Evolutionary conservation across 2,113 vertebrate species (phyloP).

Genomic region (Odontophorus gujanensis): DNA sequence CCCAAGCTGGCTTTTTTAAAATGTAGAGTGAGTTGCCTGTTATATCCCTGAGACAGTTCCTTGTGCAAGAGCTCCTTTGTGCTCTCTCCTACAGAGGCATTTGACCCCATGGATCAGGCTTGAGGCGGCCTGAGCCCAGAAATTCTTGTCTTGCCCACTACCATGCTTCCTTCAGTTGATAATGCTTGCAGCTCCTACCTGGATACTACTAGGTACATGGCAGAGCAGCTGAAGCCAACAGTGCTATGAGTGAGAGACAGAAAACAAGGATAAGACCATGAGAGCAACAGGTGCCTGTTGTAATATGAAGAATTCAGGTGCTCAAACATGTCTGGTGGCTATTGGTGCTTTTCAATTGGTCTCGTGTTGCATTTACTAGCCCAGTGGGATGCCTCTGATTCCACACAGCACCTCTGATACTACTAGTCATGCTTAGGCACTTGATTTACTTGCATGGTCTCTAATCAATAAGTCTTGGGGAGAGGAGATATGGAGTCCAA

Average conservation of each 20-base stretch:
- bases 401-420: not conserved
- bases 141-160: not conserved
- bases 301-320: not conserved
- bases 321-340: not conserved
- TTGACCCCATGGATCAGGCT: not conserved
- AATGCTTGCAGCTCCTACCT: not conserved
- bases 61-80: not conserved
- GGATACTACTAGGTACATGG: accelerated
- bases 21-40: not conserved
- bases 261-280: not conserved
- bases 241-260: not conserved
- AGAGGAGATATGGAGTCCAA: not conserved
- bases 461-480: not conserved
- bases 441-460: not conserved
- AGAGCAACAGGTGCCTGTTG: not conserved
- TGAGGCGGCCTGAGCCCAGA: accelerated
- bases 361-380: not conserved
- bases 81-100: not conserved
- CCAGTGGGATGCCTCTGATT: not conserved
- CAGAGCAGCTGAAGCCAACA: not conserved
- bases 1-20: not conserved
- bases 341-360: not conserved
- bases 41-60: not conserved
- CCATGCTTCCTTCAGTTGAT: not conserved
- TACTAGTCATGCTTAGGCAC: not conserved